Conservation (phyloP, 2,113 vertebrate genomes). For the Campylomormyrus tamandua region DNA sequence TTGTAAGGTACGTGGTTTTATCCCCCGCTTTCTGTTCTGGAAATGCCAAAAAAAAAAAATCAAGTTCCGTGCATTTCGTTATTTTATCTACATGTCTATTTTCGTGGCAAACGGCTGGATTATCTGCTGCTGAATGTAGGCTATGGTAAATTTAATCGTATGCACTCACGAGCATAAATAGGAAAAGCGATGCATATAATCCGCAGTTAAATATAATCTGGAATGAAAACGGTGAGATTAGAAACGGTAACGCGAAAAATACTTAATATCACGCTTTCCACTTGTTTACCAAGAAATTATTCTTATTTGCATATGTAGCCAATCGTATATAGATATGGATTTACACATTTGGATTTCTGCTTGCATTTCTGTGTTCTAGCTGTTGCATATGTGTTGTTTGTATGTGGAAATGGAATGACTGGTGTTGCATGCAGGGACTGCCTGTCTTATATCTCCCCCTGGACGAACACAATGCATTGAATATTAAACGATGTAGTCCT, state of each 20-base stretch:
- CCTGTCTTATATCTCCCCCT: neutral
- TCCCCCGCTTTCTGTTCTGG: neutral
- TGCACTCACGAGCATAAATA: neutral
- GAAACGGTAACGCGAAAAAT: neutral
- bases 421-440: neutral
- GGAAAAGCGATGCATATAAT: neutral
- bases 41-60: neutral
- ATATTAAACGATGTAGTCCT: neutral
- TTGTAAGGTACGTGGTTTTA: slow-evolving; percentile 55
- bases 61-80: neutral
- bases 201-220: neutral
- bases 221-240: neutral
- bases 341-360: neutral
- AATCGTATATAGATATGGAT: neutral
- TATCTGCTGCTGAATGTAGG: neutral
- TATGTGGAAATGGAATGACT: slow-evolving; percentile 3
- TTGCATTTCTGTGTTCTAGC: neutral
- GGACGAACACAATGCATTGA: neutral
- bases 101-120: neutral
- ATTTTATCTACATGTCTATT: neutral
- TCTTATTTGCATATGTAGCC: neutral
- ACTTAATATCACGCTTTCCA: neutral
- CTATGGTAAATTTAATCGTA: neutral
- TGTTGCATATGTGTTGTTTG: slow-evolving; percentile 7
- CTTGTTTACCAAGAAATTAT: neutral